A percentile compares a stretch with the other conserved stretches of the same genome.
Evolutionary conservation across 1,140 invertebrate species (phyloP).

Genomic region (Ladona fulva): DNA sequence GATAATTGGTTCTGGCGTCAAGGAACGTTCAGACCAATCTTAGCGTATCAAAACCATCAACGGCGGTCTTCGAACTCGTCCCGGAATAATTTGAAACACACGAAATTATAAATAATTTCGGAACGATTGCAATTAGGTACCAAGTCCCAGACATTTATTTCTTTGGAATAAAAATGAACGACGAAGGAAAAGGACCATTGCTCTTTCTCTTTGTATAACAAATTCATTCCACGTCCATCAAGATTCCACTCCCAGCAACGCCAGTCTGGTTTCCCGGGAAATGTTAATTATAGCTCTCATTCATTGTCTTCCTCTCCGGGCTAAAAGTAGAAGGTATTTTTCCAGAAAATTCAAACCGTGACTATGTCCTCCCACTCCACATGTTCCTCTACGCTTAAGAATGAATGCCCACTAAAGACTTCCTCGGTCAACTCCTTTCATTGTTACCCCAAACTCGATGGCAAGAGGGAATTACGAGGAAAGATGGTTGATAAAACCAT

Average conservation of each 20-base stretch:
- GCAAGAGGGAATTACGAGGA: no score
- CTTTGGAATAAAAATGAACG: not conserved
- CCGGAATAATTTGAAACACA: not conserved
- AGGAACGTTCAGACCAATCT: not conserved
- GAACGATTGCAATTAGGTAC: not conserved
- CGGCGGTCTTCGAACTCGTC: not conserved
- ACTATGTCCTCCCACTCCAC: not conserved
- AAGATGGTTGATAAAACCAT: no score
- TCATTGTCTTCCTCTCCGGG: not conserved
- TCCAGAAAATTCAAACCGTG: not conserved
- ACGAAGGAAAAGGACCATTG: no score
- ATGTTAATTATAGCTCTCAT: not conserved
- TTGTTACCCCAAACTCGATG: no score
- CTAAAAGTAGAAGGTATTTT: not conserved
- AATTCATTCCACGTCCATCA: slow-evolving; percentile 1
- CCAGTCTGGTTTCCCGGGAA: not conserved
- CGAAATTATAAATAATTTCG: slow-evolving; percentile 3
- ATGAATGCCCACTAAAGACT: not conserved
- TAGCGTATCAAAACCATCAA: not conserved
- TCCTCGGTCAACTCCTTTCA: no score
- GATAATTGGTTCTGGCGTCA: not conserved
- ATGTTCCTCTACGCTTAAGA: no score
- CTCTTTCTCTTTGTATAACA: not conserved
- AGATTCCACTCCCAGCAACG: not conserved
- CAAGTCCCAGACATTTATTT: not conserved